phyloP scores from a whole-genome alignment of 1,140 invertebrate species.

The Habropoda laboriosa region DNA sequence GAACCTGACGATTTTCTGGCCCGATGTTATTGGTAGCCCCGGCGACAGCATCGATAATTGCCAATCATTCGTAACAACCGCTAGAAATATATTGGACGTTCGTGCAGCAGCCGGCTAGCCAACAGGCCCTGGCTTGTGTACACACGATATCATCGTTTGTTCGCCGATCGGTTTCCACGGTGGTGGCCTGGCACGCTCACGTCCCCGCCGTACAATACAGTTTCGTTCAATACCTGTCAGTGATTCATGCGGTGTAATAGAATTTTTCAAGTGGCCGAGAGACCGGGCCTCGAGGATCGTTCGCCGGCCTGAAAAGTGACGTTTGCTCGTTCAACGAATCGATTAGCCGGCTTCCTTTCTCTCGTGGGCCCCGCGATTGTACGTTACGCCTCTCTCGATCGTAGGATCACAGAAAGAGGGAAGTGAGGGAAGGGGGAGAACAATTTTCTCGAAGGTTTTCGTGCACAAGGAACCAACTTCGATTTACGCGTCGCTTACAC shows the following conservation, averaged over 20 bases:
- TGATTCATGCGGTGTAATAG: conserved; percentile 55
- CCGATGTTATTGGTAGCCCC: conserved; percentile 25
- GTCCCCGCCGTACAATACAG: conserved; percentile 48
- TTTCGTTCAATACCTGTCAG: conserved; percentile 59
- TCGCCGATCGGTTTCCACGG: conserved; percentile 44
- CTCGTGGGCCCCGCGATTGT: conserved; percentile 2
- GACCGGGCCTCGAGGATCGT: conserved; percentile 20
- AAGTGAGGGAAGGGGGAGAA: neutral
- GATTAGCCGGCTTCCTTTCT: conserved; percentile 32
- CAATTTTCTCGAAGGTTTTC: conserved; percentile 27
- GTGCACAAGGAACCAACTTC: neutral
- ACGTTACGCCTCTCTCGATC: neutral
- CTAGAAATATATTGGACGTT: conserved; percentile 53
- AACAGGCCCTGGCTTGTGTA: conserved; percentile 17
- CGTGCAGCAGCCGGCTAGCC: conserved; percentile 21
- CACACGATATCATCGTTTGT: conserved; percentile 56
- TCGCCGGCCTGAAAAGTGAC: conserved; percentile 29
- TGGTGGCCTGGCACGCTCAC: conserved; percentile 10
- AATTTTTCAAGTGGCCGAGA: conserved; percentile 54
- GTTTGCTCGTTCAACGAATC: conserved; percentile 37
- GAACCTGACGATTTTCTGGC: conserved; percentile 53
- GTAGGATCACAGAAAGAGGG: neutral
- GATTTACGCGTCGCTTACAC: neutral
- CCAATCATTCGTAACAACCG: conserved; percentile 61
- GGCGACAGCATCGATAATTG: conserved; percentile 65